A percentile compares a stretch with the other conserved stretches of the same genome.
Conservation (phyloP, 2,888 invertebrate species). For the Drosophila glabriapex region DNA sequence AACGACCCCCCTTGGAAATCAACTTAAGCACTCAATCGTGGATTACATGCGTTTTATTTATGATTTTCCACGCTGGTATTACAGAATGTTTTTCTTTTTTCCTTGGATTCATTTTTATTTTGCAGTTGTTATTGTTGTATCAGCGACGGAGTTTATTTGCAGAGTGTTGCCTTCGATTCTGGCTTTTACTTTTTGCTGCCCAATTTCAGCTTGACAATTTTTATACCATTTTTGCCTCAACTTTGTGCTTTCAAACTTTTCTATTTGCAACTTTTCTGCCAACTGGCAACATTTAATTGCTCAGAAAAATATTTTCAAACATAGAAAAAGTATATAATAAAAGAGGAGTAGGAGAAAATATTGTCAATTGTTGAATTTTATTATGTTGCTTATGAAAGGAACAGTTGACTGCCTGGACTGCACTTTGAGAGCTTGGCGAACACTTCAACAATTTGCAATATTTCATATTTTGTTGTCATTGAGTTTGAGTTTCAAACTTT, state of each 20-base stretch:
- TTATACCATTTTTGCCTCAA: constrained; percentile 56
- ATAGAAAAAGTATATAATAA: constrained; percentile 1
- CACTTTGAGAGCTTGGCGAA: constrained; percentile 39
- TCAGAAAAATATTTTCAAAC: constrained; percentile 76
- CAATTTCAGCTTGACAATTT: constrained; percentile 59
- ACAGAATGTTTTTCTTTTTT: constrained; percentile 63
- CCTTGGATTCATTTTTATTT: constrained; percentile 65
- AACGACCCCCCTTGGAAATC: constrained; percentile 47
- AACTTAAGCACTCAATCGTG: constrained; percentile 80
- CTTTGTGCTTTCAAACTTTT: constrained; percentile 69
- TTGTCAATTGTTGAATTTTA: constrained; percentile 77
- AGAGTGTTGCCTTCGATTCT: constrained; percentile 48
- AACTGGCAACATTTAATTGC: constrained; percentile 82
- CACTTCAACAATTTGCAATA: constrained; percentile 64
- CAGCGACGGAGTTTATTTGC: constrained; percentile 27
- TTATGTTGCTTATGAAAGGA: constrained; percentile 55
- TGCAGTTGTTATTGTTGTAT: constrained; percentile 21
- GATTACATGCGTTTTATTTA: constrained; percentile 83
- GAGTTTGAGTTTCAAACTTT: constrained; percentile 55
- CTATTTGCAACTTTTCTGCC: constrained; percentile 66
- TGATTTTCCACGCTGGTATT: constrained; percentile 77
- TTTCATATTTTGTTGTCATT: constrained; percentile 59
- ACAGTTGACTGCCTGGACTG: constrained; percentile 17
- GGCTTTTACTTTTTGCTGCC: constrained; percentile 42
- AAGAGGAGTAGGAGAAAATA: constrained; percentile 49